Base-by-base conservation (phyloP, 2,113 vertebrate species). In the Mystacornis crossleyi region DNA sequence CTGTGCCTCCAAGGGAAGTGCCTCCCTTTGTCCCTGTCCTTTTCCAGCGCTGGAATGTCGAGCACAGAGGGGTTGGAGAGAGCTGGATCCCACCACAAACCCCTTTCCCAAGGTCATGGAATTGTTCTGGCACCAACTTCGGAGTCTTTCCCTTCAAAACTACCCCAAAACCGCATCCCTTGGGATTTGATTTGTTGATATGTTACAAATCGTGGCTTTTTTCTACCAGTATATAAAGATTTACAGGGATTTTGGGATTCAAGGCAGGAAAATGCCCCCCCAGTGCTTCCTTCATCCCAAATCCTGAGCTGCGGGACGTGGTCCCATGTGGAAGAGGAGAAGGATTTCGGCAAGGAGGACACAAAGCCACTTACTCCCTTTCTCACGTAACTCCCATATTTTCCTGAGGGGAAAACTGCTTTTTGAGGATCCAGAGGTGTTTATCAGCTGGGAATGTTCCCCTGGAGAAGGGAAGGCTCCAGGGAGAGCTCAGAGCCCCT, bases 151-250 rank as follows among this genome's bases (percentile, higher is more conserved):
- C 26, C 31, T n/a, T 21, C 65, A 10, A n/a, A 67, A 72, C 9
- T 20, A 12, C 6, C 36, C 69, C 8, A 26, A 36, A 26, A 7
- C 1, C 0, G 23, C 47, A 81, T 65, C 40, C 45, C 10, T 48
- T 5, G 9, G 33, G 14, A 36, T 14, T 26, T 3, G 3, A 60
- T 17, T 40, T 6, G 45, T 47, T 36, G 28, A 6, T 17, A 2
- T 0, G 13, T 9, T 18, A n/a, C 17, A 55, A 50, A 42, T 10
- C 1, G 14, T 11, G 10, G 6, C 0, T 36, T 25, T 33, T 55
- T 51, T 3, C 0, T 17, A 10, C 5, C 9, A 3, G 3, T n/a
- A 17, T 16, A 10, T n/a, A 21, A 67, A 45, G 10, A 38, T 79
- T 61, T 70, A 1, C 14, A 20, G 54, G 28, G 34, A 14, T 20